Evolutionary conservation across 2,113 vertebrate genomes (phyloP), one percentile per base, ranked within the genome.

Genomic region (Equus przewalskii): DNA sequence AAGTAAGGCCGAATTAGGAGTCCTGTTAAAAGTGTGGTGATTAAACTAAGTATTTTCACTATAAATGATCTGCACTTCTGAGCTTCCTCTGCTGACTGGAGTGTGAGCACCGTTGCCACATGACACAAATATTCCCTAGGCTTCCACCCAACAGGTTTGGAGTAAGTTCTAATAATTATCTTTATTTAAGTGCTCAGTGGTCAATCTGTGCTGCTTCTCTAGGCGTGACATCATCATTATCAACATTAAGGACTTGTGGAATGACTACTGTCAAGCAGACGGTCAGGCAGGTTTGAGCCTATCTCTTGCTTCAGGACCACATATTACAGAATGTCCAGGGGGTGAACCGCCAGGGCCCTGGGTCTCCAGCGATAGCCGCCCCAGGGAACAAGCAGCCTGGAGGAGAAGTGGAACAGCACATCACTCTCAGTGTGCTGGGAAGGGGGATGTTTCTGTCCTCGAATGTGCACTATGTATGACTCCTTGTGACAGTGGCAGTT

Each of bases 101-200:
- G 44, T 6, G 0, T 54, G 46, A 70, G 70, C 76, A 88, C 19
- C 67, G 94, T 84, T 86, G 58, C 88, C 65, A 85, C 36, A 84
- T 84, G 90, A 87, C 64, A 98, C 75, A 97, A 97, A 97, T 97
- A 98, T 96, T 97, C 98, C 96, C 96, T 76, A 62, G 92, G 87
- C 94, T 92, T 97, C 95, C 65, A 49, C 94, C 94, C 96, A 65
- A 67, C 97, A 96, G 96, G 30, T 60, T 87, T 87, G 18, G 70
- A 92, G 67, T 67, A 41, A 18, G 91, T 92, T 69, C 85, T 96
- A 85, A 93, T 91, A 84, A 90, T 97, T 76, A 76, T 21, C 93
- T 92, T 81, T 81, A 91, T 70, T 80, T 96, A 89, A 89, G 41
- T 65, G 65, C 69, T 94, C 90, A 19, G 83, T 18, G 30, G 60